Evolutionary conservation across 2,888 invertebrate genomes (phyloP).

Genomic region (Eustalomyia histrio): DNA sequence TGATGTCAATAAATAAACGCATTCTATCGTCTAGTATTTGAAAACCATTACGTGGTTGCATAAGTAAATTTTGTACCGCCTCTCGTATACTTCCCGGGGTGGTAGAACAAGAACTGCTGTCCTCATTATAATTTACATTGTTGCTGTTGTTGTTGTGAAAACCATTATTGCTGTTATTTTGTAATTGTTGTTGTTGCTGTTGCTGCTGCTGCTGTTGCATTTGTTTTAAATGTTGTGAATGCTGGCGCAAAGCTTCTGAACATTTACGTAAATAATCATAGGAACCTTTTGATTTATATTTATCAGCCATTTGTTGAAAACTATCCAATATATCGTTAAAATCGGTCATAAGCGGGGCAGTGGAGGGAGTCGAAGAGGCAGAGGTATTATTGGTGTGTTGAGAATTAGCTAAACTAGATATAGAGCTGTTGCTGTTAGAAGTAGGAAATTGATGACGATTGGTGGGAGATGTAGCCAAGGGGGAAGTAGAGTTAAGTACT

Average conservation of each 20-base stretch:
- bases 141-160: slow-evolving; percentile 57
- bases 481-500: slow-evolving; percentile 71
- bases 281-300: slow-evolving; percentile 79
- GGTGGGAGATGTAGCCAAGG: slow-evolving; percentile 70
- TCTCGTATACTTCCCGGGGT: slow-evolving; percentile 85
- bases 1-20: slow-evolving; percentile 88
- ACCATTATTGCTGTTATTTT: slow-evolving; percentile 58
- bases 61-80: slow-evolving; percentile 85
- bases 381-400: slow-evolving; percentile 61
- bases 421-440: slow-evolving; percentile 61
- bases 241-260: slow-evolving; percentile 78
- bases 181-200: slow-evolving; percentile 65
- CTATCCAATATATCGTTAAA: slow-evolving; percentile 79
- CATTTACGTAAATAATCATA: slow-evolving; percentile 79
- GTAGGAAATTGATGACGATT: slow-evolving; percentile 56
- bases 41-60: slow-evolving; percentile 87
- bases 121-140: slow-evolving; percentile 72
- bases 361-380: slow-evolving; percentile 74
- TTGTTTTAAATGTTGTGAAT: slow-evolving; percentile 76
- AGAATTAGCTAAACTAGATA: slow-evolving; percentile 60
- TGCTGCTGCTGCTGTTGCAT: slow-evolving; percentile 73
- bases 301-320: slow-evolving; percentile 79
- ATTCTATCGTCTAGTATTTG: slow-evolving; percentile 89
- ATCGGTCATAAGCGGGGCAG: slow-evolving; percentile 74
- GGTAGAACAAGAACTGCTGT: slow-evolving; percentile 78